Percentiles rank a stretch among this genome's conserved stretches.
Evolutionary conservation across 2,113 vertebrate species (phyloP).

Genomic region (Herpetotheres cachinnans): DNA sequence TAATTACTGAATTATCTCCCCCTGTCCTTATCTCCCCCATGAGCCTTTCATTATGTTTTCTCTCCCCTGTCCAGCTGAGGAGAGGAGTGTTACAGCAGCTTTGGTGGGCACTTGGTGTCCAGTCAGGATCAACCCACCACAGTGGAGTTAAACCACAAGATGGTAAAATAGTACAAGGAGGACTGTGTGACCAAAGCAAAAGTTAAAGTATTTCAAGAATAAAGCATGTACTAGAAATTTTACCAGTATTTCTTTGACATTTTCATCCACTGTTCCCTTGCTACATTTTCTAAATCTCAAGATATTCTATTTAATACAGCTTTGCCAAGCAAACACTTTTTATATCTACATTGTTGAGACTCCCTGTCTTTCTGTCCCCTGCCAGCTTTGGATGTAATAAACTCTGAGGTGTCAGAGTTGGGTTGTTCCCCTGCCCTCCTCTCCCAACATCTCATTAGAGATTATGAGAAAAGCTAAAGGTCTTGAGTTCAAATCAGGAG

Average conservation of each 20-base stretch:
- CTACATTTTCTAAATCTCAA: background rate
- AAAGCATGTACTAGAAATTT: background rate
- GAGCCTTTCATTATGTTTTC: background rate
- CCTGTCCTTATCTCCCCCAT: background rate
- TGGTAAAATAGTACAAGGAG: background rate
- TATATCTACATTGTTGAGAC: background rate
- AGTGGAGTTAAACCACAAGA: background rate
- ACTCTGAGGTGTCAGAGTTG: background rate
- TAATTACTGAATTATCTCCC: background rate
- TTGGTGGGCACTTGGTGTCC: too few species aligned
- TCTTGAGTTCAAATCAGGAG: background rate
- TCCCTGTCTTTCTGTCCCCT: background rate
- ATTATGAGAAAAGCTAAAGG: background rate
- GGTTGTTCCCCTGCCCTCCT: background rate
- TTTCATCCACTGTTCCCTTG: background rate
- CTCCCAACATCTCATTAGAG: fast-evolving
- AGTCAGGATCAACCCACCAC: too few species aligned
- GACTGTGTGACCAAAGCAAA: background rate
- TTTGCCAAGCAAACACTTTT: background rate
- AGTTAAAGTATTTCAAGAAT: background rate
- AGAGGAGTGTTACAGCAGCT: background rate
- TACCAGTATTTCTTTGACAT: background rate
- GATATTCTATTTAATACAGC: background rate
- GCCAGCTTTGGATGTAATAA: background rate
- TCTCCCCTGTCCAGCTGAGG: background rate